These are phyloP conservation scores for Ondatra zibethicus DNA, from an alignment of 2,113 vertebrate species.

Conservation along the genomic window DNA sequence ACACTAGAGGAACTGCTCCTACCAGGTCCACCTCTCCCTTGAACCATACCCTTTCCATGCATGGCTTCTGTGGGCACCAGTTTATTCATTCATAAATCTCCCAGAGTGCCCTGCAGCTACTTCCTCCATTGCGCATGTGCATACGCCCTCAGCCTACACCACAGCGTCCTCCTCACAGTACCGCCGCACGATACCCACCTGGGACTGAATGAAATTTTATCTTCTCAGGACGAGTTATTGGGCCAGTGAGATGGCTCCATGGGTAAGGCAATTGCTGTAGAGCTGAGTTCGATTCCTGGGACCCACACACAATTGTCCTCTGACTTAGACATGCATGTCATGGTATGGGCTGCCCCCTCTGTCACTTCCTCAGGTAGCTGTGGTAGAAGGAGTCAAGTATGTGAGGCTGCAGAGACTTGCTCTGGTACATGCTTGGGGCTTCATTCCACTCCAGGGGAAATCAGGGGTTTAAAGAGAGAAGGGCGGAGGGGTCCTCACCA, in stretches of 20 bases:
- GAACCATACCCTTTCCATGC: not conserved
- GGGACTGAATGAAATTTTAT: not conserved
- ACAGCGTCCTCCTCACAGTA: not conserved
- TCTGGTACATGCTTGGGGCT: not conserved
- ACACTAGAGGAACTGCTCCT: not conserved
- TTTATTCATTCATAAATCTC: constrained; percentile 57
- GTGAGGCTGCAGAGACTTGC: not conserved
- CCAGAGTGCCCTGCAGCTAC: not conserved
- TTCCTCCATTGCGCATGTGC: not conserved
- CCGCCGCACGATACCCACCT: not conserved
- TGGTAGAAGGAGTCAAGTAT: not conserved
- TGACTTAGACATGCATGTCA: not conserved
- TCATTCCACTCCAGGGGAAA: not conserved
- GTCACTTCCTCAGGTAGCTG: not conserved
- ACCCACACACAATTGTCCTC: not conserved
- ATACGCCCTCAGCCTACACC: not conserved
- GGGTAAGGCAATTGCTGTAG: too few relatives aligned
- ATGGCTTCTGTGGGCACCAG: not conserved
- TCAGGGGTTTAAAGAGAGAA: not conserved
- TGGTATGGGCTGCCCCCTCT: not conserved
- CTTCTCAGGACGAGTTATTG: not conserved
- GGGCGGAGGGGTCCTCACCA: not conserved
- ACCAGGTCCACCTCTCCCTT: not conserved
- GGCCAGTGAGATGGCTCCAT: not conserved
- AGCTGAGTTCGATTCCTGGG: not conserved